phyloP scores from a whole-genome alignment of 2,888 invertebrate genomes.

The Caenorhabditis sulstoni region DNA sequence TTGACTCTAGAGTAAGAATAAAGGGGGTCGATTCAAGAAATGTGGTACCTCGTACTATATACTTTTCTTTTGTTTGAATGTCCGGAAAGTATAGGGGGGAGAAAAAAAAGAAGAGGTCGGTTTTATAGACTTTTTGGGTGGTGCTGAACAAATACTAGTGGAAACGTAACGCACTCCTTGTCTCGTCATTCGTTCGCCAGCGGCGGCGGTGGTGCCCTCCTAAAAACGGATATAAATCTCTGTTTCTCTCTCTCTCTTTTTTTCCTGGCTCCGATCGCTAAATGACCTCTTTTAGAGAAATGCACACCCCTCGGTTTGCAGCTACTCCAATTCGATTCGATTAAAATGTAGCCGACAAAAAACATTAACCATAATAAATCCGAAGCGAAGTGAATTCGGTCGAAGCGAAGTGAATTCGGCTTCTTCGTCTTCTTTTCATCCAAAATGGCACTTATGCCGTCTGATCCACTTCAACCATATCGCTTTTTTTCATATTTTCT shows the following conservation, averaged over 20 bases:
- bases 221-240: slow-evolving; percentile 52
- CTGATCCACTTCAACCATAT: slow-evolving; percentile 23
- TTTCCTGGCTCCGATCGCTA: background rate
- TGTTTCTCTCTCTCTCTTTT: slow-evolving; percentile 8
- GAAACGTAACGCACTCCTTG: slow-evolving; percentile 48
- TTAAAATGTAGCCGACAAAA: background rate
- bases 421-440: background rate
- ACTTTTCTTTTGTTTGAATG: slow-evolving; percentile 16
- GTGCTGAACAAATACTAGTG: slow-evolving; percentile 39
- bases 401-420: background rate
- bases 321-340: slow-evolving; percentile 7
- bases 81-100: slow-evolving; percentile 2
- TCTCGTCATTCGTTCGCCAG: slow-evolving; percentile 21
- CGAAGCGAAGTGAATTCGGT: no score
- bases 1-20: slow-evolving; percentile 33
- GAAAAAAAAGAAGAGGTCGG: slow-evolving; percentile 4
- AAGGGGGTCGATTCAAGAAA: slow-evolving; percentile 1
- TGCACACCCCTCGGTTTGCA: no score
- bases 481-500: background rate
- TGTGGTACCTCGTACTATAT: background rate
- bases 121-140: slow-evolving; percentile 50
- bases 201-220: background rate
- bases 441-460: slow-evolving; percentile 22
- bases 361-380: background rate
- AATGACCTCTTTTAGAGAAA: slow-evolving; percentile 12